phyloP scores from a whole-genome alignment of 2,797 vertebrate genomes.

The Octomys mimax region DNA sequence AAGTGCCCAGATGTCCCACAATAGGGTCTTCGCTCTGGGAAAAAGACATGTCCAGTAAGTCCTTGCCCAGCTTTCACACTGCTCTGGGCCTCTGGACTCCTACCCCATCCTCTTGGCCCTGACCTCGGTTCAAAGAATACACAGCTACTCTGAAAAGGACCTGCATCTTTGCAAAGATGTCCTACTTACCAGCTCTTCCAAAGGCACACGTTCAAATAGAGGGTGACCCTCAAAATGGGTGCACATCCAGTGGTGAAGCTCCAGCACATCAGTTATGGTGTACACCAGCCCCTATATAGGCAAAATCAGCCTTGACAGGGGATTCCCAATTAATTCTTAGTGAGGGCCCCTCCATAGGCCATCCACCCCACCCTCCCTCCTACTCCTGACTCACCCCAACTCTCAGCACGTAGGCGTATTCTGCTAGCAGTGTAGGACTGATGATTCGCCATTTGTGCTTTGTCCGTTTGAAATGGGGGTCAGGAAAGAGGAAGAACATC shows the following conservation, averaged over 20 bases:
- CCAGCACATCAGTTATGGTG: slow-evolving; percentile 95
- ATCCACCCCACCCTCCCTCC: neutral
- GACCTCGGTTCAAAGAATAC: neutral
- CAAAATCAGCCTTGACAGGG: neutral
- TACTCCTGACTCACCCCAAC: slow-evolving; percentile 89
- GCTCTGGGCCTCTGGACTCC: neutral
- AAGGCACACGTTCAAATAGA: slow-evolving; percentile 91
- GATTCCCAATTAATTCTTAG: neutral
- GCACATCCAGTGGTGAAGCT: slow-evolving; percentile 96
- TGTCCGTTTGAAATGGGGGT: slow-evolving; percentile 97
- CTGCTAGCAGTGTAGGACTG: slow-evolving; percentile 94
- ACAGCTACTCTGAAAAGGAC: neutral
- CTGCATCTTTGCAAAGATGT: neutral
- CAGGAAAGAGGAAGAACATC: slow-evolving; percentile 98
- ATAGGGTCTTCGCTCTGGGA: slow-evolving; percentile 92
- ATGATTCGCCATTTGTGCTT: slow-evolving; percentile 98
- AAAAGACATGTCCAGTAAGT: neutral
- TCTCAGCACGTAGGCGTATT: slow-evolving; percentile 94
- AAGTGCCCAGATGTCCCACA: slow-evolving; percentile 91
- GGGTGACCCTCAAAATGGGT: slow-evolving; percentile 95
- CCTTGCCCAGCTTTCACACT: neutral
- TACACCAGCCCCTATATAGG: slow-evolving; percentile 94
- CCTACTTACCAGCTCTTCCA: slow-evolving; percentile 92
- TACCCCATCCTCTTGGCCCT: neutral
- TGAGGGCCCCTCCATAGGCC: neutral